These are phyloP conservation scores for Geococcyx californianus DNA, from an alignment of 2,113 vertebrate species.

Conservation along the genomic window DNA sequence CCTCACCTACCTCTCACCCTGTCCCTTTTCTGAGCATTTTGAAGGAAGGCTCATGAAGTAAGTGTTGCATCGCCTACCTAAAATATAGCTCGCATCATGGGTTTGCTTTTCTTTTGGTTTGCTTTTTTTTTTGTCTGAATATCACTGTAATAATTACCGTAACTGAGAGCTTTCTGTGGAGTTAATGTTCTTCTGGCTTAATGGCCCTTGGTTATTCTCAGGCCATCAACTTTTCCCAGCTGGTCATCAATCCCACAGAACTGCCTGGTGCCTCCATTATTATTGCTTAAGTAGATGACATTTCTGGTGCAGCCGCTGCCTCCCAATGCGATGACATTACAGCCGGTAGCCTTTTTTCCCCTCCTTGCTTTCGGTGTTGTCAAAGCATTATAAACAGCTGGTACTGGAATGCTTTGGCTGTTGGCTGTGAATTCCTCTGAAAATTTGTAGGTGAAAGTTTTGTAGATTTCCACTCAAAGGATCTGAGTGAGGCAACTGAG, in stretches of 20 bases:
- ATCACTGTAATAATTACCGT: slow-evolving; percentile 70
- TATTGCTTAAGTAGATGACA: slow-evolving; percentile 57
- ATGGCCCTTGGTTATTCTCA: slow-evolving; percentile 74
- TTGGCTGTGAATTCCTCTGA: slow-evolving; percentile 39
- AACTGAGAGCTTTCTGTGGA: slow-evolving; percentile 61
- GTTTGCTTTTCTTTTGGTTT: background rate
- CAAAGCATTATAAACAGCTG: slow-evolving; percentile 46
- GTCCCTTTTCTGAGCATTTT: background rate
- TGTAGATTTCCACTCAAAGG: background rate
- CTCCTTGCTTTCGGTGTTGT: slow-evolving; percentile 1
- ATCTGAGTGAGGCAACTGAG: slow-evolving; percentile 5
- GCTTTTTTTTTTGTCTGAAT: slow-evolving; percentile 8
- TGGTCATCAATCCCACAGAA: slow-evolving; percentile 71
- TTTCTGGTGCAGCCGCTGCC: slow-evolving; percentile 7
- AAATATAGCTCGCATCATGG: background rate
- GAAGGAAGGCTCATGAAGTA: background rate
- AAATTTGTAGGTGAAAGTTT: background rate
- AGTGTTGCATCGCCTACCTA: background rate
- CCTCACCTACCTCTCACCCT: background rate
- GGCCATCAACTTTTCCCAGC: slow-evolving; percentile 71
- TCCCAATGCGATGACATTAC: slow-evolving; percentile 19
- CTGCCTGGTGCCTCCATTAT: slow-evolving; percentile 52
- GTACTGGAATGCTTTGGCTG: slow-evolving; percentile 14
- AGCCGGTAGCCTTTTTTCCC: background rate
- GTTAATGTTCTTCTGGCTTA: slow-evolving; percentile 76